phyloP scores from a whole-genome alignment of 2,113 vertebrate genomes.

The Sinosuthora webbiana region DNA sequence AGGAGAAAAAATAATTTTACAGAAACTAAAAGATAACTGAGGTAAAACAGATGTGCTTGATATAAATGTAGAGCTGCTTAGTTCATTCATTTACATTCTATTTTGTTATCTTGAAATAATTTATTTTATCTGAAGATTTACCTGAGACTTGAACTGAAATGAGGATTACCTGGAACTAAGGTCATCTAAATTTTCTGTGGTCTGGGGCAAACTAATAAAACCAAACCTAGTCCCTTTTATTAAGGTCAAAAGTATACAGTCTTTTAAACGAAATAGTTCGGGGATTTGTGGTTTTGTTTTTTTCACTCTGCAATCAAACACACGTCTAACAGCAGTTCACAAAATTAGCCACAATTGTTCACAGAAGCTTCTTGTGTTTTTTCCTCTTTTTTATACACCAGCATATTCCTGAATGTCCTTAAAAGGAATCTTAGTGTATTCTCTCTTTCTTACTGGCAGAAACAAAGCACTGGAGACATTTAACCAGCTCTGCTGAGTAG shows the following conservation, averaged over 20 bases:
- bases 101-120: neutral
- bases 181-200: neutral
- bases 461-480: neutral
- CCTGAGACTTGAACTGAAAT: neutral
- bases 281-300: neutral
- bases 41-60: neutral
- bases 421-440: conserved; percentile 16
- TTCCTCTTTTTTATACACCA: neutral
- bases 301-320: neutral
- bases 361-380: neutral
- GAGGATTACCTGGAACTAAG: neutral
- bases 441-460: conserved; percentile 28
- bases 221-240: neutral
- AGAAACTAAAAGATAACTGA: neutral
- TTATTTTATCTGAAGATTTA: neutral
- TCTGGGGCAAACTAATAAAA: neutral
- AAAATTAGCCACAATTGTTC: neutral
- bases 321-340: neutral
- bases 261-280: neutral
- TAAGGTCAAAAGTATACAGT: neutral
- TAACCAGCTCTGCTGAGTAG: neutral
- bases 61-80: neutral
- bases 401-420: conserved; percentile 11
- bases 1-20: neutral
- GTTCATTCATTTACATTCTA: neutral